Evolutionary conservation across 2,797 vertebrate species (phyloP).

Genomic region (Nasua narica): DNA sequence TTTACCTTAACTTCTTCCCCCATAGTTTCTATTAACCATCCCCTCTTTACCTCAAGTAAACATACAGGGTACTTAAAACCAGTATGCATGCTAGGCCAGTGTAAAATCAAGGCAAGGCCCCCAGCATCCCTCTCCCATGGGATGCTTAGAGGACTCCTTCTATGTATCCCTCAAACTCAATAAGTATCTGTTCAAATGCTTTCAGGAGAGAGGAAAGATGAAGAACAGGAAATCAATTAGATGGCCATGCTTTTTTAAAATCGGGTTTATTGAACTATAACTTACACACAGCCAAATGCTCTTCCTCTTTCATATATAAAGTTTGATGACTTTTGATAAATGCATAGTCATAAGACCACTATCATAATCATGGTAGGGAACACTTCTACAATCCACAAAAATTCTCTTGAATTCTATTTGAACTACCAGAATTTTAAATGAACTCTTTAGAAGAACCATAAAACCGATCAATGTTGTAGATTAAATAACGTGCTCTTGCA

Average conservation of each 20-base stretch:
- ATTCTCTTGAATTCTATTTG: not conserved
- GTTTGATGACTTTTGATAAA: not conserved
- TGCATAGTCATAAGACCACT: not conserved
- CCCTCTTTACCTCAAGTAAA: not conserved
- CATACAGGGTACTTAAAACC: not conserved
- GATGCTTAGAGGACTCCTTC: not conserved
- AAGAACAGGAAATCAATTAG: not conserved
- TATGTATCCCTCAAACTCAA: not conserved
- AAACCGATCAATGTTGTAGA: not conserved
- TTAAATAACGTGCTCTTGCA: not conserved
- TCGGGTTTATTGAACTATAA: not conserved
- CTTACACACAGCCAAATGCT: not conserved
- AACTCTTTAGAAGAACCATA: slow-evolving; percentile 18
- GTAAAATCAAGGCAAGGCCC: not conserved
- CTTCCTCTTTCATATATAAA: not conserved
- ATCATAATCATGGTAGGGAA: not conserved
- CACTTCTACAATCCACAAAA: not conserved
- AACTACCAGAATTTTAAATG: slow-evolving; percentile 1
- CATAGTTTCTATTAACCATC: not conserved
- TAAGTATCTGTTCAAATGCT: not conserved
- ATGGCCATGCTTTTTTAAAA: not conserved
- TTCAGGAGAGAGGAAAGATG: not conserved
- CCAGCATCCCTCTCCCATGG: not conserved
- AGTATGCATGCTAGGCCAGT: not conserved
- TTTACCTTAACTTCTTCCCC: not conserved